Base-by-base conservation (phyloP, 2,888 invertebrate genomes). In the Nymphalis polychloros region DNA sequence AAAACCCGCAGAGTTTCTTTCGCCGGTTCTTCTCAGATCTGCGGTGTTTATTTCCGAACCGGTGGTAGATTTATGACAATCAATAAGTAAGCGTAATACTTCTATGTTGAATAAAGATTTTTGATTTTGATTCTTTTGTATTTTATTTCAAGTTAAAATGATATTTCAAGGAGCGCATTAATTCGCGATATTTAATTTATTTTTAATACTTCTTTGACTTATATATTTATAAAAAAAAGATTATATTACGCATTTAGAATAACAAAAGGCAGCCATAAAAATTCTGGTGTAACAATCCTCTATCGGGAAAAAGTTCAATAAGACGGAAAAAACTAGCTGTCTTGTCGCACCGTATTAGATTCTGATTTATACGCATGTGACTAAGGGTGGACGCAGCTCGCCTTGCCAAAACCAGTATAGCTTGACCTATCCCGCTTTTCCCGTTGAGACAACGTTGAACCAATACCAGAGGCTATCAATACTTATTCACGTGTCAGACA, bases 281-380 rank as follows among this genome's bases (percentile, higher is more conserved):
- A 74, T 50, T 71, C 59, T 67, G 55, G 55, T 67, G 63, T 74
- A 68, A 70, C 65, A 70, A 62, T 72, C 70, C 75, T 71, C 68
- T 68, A 74, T 75, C 72, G 78, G 79, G 78, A 82, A 84, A 82
- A 84, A 78, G 85, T 84, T 85, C 84, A 90, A 89, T 89, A 88
- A 87, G 80, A 79, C 83, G 84, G 85, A 89, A 90, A 89, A 89
- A 83, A 84, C 87, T 86, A 84, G 83, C 85, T 86, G 85, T 87
- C 85, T 82, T 85, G 86, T 89, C 86, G 83, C 84, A 84, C 84
- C 80, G 85, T 88, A 89, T 89, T 88, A 87, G 84, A 87, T 86
- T 88, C 87, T 92, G 92, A 91, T 92, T 90, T 92, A 91, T 92
- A 85, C 84, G 82, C 77, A 77, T 84, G 80, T 81, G 77, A 75